Conservation (phyloP, 1,140 invertebrate genomes). For the Pogonomyrmex californicus region DNA sequence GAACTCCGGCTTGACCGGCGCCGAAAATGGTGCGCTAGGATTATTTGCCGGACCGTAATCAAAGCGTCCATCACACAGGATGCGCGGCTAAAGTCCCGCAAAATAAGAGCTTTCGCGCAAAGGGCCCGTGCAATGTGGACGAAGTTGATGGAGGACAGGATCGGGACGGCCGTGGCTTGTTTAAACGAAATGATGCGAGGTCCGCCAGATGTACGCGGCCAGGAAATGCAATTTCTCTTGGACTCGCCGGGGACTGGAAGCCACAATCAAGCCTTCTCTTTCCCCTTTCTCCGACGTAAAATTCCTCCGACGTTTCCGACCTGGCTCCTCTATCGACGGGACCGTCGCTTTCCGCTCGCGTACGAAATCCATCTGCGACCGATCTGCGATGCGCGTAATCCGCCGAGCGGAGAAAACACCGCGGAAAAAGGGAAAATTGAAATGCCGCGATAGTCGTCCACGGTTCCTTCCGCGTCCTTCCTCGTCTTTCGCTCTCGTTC, state of each 20-base stretch:
- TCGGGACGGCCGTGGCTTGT: conserved; percentile 75
- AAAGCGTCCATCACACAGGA: conserved; percentile 64
- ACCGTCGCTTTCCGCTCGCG: background rate
- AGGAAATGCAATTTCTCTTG: conserved; percentile 81
- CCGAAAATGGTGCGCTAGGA: conserved; percentile 29
- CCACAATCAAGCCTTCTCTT: conserved; percentile 70
- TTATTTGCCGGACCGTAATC: conserved; percentile 64
- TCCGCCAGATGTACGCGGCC: conserved; percentile 57
- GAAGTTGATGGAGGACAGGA: conserved; percentile 37
- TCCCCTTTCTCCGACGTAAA: background rate
- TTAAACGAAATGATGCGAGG: conserved; percentile 82
- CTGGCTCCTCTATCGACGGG: conserved; percentile 44
- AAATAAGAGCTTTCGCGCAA: conserved; percentile 59
- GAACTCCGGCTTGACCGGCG: background rate
- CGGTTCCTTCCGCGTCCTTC: background rate
- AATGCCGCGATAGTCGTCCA: conserved; percentile 60
- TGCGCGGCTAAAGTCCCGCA: background rate
- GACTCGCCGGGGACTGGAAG: conserved; percentile 56
- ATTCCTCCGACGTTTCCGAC: conserved; percentile 45
- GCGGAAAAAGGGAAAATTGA: conserved; percentile 66
- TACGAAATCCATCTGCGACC: conserved; percentile 67
- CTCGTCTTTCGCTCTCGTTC: background rate
- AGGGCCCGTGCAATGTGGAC: conserved; percentile 14
- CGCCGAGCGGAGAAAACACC: background rate
- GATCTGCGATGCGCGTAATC: conserved; percentile 46